These are phyloP conservation scores for Dicrostonyx torquatus DNA, from an alignment of 2,797 vertebrate genomes.

Conservation along the genomic window DNA sequence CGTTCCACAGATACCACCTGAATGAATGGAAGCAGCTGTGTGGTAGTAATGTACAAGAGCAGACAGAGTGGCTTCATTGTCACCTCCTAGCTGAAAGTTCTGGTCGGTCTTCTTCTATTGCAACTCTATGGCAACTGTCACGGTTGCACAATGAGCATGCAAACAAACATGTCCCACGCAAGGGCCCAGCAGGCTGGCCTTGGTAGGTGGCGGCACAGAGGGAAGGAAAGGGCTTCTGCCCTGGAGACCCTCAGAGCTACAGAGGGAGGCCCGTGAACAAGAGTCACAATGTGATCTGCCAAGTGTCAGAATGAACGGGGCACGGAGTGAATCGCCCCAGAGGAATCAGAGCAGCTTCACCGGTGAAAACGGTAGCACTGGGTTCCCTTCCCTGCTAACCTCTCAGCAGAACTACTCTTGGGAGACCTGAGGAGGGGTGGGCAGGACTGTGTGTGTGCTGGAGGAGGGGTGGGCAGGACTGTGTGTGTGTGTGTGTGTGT, in stretches of 20 bases:
- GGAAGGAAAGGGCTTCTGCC: not conserved
- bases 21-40: not conserved
- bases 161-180: not conserved
- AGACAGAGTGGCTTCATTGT: not conserved
- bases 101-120: not conserved
- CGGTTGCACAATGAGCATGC: not conserved
- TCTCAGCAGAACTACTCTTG: not conserved
- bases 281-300: not conserved
- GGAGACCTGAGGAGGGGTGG: not conserved
- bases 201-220: not conserved
- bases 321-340: not conserved
- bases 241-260: not conserved
- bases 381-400: not conserved
- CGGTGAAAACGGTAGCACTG: not conserved
- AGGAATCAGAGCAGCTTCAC: not conserved
- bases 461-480: too few relatives aligned
- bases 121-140: not conserved
- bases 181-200: not conserved
- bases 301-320: not conserved
- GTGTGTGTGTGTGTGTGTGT: too few relatives aligned
- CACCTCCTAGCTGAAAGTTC: not conserved
- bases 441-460: not conserved
- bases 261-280: not conserved
- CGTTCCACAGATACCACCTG: slow-evolving; percentile 19
- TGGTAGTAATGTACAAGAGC: not conserved